Percentiles rank a stretch among this genome's conserved stretches.
These are phyloP conservation scores for Myxocyprinus asiaticus DNA, from an alignment of 2,113 vertebrate species.

Conservation along the genomic window DNA sequence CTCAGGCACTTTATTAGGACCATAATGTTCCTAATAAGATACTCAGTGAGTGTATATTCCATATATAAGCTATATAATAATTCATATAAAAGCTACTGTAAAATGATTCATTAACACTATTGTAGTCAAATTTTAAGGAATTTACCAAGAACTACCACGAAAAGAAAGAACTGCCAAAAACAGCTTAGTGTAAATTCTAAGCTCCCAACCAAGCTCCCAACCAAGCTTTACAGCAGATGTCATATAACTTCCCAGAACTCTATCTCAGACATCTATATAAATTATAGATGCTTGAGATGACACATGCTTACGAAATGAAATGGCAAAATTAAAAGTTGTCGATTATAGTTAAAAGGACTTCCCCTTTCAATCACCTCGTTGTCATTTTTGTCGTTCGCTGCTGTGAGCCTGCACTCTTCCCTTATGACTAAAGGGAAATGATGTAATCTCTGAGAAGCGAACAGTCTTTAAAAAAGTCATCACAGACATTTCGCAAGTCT, in stretches of 20 bases:
- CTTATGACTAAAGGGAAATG: slow-evolving; percentile 20
- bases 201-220: too few relatives aligned
- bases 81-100: too few relatives aligned
- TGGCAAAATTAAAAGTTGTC: neutral
- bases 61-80: too few relatives aligned
- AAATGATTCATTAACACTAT: too few relatives aligned
- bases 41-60: too few relatives aligned
- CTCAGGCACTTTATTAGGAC: too few relatives aligned
- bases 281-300: slow-evolving; percentile 2
- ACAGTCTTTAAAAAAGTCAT: neutral
- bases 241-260: slow-evolving; percentile 23
- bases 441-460: neutral
- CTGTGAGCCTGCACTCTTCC: slow-evolving; percentile 14
- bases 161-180: neutral
- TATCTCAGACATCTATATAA: slow-evolving; percentile 5
- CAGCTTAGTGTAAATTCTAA: too few relatives aligned
- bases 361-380: neutral
- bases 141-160: neutral
- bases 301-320: neutral
- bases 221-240: neutral
- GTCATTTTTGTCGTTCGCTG: slow-evolving; percentile 28
- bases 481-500: neutral
- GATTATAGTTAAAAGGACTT: neutral
- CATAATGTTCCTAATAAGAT: too few relatives aligned
- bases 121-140: neutral